phyloP scores from a whole-genome alignment of 2,113 vertebrate species.

The Mus pahari region DNA sequence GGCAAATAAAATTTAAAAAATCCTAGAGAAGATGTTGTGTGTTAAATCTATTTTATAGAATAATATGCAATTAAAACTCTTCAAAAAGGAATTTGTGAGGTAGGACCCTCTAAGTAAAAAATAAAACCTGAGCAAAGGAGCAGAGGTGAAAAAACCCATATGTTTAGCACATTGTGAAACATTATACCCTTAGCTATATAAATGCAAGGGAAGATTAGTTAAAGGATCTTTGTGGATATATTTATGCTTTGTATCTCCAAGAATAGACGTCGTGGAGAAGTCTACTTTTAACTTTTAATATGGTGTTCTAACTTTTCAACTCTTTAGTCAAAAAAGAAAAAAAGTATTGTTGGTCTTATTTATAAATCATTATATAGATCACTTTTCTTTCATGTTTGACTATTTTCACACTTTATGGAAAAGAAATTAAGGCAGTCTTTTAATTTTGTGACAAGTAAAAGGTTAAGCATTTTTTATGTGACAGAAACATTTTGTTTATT shows the following conservation, averaged over 20 bases:
- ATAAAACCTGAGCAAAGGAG: neutral
- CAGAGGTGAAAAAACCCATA: neutral
- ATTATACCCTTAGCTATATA: neutral
- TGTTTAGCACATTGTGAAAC: neutral
- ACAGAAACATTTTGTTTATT: constrained; percentile 9
- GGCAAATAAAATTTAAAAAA: neutral
- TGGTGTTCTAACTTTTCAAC: neutral
- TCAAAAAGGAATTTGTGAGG: neutral
- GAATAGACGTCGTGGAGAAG: neutral
- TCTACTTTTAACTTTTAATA: neutral
- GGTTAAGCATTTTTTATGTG: neutral
- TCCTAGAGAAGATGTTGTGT: neutral
- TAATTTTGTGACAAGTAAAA: constrained; percentile 28
- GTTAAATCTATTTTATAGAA: neutral
- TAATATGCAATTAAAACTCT: neutral
- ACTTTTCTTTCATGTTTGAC: neutral
- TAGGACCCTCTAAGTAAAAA: neutral
- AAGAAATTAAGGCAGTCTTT: constrained; percentile 40
- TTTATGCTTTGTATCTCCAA: constrained; percentile 7
- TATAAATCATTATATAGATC: constrained; percentile 20
- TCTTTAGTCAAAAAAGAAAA: neutral
- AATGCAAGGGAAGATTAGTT: neutral
- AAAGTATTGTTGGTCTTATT: neutral
- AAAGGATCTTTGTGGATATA: neutral
- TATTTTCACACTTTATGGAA: neutral